Conservation (phyloP, 2,797 vertebrate genomes). For the Tachyglossus aculeatus region DNA sequence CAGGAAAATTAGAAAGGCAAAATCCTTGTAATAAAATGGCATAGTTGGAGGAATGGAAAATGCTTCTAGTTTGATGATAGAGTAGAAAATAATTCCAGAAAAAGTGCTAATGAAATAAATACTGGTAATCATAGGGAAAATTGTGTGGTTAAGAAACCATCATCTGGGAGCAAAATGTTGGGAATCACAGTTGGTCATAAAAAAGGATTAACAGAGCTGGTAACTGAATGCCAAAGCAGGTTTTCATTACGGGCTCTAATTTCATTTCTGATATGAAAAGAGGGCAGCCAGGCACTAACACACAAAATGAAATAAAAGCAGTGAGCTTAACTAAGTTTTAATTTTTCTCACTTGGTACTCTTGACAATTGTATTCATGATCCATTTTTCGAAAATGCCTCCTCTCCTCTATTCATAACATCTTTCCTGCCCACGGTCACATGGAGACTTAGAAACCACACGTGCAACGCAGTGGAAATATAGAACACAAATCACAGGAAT, state of each 20-base stretch:
- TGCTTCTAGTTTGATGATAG: too few species aligned
- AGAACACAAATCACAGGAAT: too few species aligned
- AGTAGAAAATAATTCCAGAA: slow-evolving; percentile 1
- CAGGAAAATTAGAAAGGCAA: too few species aligned
- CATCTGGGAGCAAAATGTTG: slow-evolving; percentile 34
- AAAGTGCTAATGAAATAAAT: slow-evolving; percentile 19
- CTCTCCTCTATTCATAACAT: too few species aligned
- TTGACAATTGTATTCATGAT: slow-evolving; percentile 10
- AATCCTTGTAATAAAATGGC: too few species aligned
- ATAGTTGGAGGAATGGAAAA: too few species aligned
- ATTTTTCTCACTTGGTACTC: slow-evolving; percentile 10
- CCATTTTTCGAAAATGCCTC: too few species aligned
- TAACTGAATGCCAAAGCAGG: slow-evolving; percentile 51
- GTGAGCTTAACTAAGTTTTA: slow-evolving; percentile 28
- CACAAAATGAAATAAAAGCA: slow-evolving; percentile 34
- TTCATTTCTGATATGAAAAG: slow-evolving; percentile 45
- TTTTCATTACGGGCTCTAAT: slow-evolving; percentile 50
- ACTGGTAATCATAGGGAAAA: not conserved
- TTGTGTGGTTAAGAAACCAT: slow-evolving; percentile 23
- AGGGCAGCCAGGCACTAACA: not conserved
- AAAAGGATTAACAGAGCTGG: slow-evolving; percentile 51
- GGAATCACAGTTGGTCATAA: slow-evolving; percentile 49
- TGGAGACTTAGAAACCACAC: too few species aligned
- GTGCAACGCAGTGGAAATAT: too few species aligned
- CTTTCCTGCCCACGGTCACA: too few species aligned